These are phyloP conservation scores for Caenorhabditis remanei DNA, from an alignment of 1,140 invertebrate species.

Conservation along the genomic window DNA sequence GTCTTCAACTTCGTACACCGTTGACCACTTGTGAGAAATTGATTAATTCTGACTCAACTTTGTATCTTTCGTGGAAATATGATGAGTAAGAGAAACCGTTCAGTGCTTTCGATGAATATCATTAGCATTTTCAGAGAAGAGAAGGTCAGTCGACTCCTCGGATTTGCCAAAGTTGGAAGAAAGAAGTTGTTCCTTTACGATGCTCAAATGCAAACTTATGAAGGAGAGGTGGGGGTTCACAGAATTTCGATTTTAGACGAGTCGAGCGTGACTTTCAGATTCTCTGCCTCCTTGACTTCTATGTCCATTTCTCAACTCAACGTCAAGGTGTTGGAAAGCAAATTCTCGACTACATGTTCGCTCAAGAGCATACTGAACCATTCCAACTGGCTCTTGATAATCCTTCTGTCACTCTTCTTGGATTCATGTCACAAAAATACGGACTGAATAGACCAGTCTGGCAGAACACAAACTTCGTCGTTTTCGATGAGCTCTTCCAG, in stretches of 20 bases:
- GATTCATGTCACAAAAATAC: constrained; percentile 69
- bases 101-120: neutral
- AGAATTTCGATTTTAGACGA: neutral
- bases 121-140: constrained; percentile 66
- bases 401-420: constrained; percentile 72
- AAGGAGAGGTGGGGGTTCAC: constrained; percentile 64
- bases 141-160: constrained; percentile 82
- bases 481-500: constrained; percentile 73
- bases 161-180: constrained; percentile 86
- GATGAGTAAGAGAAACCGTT: constrained; percentile 66
- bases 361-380: constrained; percentile 76
- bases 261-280: constrained; percentile 45
- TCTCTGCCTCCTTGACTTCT: constrained; percentile 89
- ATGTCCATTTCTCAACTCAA: constrained; percentile 86
- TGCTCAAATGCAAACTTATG: constrained; percentile 70
- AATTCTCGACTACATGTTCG: constrained; percentile 87
- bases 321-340: constrained; percentile 85
- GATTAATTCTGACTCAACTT: constrained; percentile 67
- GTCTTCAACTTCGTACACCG: constrained; percentile 64
- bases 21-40: constrained; percentile 69
- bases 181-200: constrained; percentile 89
- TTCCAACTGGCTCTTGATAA: constrained; percentile 71
- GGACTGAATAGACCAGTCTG: constrained; percentile 69
- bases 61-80: constrained; percentile 73
- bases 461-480: constrained; percentile 76